Evolutionary conservation across 2,797 vertebrate genomes (phyloP).

Genomic region (Pseudomugil tenellus): DNA sequence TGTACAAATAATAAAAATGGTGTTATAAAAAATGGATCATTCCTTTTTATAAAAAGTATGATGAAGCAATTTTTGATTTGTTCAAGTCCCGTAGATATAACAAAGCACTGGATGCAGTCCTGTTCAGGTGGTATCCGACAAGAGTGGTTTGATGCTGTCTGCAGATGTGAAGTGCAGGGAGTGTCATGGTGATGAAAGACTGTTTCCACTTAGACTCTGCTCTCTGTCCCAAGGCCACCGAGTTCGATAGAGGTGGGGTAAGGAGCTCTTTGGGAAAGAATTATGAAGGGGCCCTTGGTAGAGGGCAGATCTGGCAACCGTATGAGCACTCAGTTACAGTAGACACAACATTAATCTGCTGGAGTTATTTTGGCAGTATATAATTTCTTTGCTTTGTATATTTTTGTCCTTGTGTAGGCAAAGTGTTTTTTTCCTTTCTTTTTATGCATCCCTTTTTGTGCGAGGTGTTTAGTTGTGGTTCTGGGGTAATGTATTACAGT

Average conservation of each 20-base stretch:
- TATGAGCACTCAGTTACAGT: constrained; percentile 47
- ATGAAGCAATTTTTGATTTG: neutral
- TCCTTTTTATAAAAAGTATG: neutral
- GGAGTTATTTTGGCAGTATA: constrained; percentile 3
- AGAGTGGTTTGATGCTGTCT: constrained; percentile 52
- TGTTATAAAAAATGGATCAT: neutral
- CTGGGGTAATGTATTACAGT: constrained; percentile 57
- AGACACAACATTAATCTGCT: constrained; percentile 20
- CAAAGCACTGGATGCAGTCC: constrained; percentile 10
- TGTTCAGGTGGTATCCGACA: constrained; percentile 40
- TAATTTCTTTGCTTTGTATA: constrained; percentile 14
- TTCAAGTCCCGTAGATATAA: constrained; percentile 12
- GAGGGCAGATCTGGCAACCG: constrained; percentile 51
- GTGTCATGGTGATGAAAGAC: constrained; percentile 73
- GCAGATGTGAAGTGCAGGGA: constrained; percentile 65
- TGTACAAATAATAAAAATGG: neutral
- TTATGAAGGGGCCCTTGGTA: constrained; percentile 63
- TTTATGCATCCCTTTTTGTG: constrained; percentile 26
- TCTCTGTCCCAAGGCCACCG: constrained; percentile 73
- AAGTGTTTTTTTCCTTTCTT: constrained; percentile 9
- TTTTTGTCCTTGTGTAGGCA: neutral
- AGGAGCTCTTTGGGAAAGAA: constrained; percentile 63
- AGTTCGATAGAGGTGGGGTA: constrained; percentile 69
- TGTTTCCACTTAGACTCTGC: constrained; percentile 76
- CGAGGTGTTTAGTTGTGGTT: constrained; percentile 19